A percentile compares a stretch with the other conserved stretches of the same genome.
Conservation (phyloP, 1,140 invertebrate genomes). For the Drosophila oshimai region DNA sequence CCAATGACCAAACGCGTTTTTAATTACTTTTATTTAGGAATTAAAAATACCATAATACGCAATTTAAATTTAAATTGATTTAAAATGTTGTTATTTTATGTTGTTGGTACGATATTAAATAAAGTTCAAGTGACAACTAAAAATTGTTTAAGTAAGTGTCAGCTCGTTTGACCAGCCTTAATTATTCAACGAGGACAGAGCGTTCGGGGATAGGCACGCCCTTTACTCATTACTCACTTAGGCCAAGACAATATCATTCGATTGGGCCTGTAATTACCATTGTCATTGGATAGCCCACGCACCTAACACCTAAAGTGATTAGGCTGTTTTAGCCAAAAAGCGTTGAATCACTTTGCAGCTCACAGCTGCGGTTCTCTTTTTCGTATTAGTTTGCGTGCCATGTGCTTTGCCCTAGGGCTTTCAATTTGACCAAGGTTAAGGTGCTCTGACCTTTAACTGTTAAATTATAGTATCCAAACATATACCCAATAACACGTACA, state of each 20-base stretch:
- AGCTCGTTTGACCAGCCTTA: constrained; percentile 1
- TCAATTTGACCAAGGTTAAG: constrained; percentile 26
- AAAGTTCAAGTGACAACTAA: neutral
- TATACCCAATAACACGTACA: too few species aligned
- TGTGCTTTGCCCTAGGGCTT: constrained; percentile 16
- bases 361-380: constrained; percentile 22
- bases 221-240: constrained; percentile 24
- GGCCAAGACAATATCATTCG: constrained; percentile 29
- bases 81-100: too few species aligned
- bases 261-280: constrained; percentile 34
- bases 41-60: too few species aligned
- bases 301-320: constrained; percentile 52
- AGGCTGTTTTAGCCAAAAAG: constrained; percentile 43
- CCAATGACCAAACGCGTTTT: too few species aligned
- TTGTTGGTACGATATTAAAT: too few species aligned
- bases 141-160: neutral
- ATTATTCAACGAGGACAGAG: constrained; percentile 13
- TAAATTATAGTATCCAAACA: neutral
- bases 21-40: too few species aligned
- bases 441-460: constrained; percentile 11
- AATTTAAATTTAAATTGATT: too few species aligned
- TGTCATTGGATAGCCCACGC: constrained; percentile 47
- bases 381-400: constrained; percentile 49
- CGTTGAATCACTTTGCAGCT: constrained; percentile 60
- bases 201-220: constrained; percentile 21